A percentile compares a stretch with the other conserved stretches of the same genome.
These are phyloP conservation scores for Punctoribates punctum DNA, from an alignment of 2,888 invertebrate genomes.

Conservation along the genomic window DNA sequence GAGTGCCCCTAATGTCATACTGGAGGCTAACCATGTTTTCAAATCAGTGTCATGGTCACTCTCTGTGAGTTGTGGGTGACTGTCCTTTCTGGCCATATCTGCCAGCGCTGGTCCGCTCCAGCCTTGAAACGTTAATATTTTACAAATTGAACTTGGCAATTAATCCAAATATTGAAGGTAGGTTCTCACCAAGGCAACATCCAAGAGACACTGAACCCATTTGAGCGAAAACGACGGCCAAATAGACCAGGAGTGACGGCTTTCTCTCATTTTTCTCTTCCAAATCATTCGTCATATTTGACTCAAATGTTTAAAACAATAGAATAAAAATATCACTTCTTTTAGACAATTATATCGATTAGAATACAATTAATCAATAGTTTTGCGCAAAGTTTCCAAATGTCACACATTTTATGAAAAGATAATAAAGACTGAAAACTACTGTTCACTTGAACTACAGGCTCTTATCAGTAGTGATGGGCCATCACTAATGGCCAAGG, in stretches of 20 bases:
- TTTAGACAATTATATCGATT: not conserved
- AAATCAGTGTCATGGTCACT: constrained; percentile 43
- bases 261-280: not conserved
- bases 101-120: constrained; percentile 39
- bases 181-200: constrained; percentile 4
- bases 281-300: not conserved
- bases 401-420: too few species aligned
- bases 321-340: not conserved
- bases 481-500: too few species aligned
- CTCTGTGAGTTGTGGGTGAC: not conserved
- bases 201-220: constrained; percentile 31
- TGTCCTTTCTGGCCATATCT: constrained; percentile 19
- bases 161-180: not conserved
- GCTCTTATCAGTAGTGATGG: too few species aligned
- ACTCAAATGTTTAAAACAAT: not conserved
- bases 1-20: constrained; percentile 37
- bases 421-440: too few species aligned
- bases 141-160: not conserved
- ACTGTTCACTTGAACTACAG: too few species aligned
- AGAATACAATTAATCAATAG: not conserved
- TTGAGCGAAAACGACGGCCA: constrained; percentile 29
- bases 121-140: not conserved
- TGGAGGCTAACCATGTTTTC: constrained; percentile 30
- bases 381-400: too few species aligned
- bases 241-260: constrained; percentile 8